These are phyloP conservation scores for Pyrochroa serraticornis DNA, from an alignment of 2,888 invertebrate genomes.

Conservation along the genomic window DNA sequence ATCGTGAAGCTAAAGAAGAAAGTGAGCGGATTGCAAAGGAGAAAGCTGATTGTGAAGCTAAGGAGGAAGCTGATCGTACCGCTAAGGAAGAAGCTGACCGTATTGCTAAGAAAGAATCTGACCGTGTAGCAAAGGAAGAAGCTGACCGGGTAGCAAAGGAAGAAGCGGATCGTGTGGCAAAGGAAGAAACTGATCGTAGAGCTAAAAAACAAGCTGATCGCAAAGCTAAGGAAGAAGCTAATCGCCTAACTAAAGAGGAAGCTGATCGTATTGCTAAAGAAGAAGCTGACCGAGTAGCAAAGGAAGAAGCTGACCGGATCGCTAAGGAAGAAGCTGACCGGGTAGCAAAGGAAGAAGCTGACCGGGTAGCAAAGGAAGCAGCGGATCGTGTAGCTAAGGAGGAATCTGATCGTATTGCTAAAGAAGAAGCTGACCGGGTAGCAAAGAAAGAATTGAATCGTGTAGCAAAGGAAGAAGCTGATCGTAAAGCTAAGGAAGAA, in stretches of 20 bases:
- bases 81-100: slow-evolving; percentile 28
- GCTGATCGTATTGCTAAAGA: too few species aligned
- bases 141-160: slow-evolving; percentile 25
- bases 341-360: slow-evolving; percentile 10
- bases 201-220: too few species aligned
- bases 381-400: slow-evolving; percentile 36
- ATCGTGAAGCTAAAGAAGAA: slow-evolving; percentile 31
- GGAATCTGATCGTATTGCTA: slow-evolving; percentile 34
- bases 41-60: slow-evolving; percentile 30
- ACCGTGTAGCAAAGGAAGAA: slow-evolving; percentile 32
- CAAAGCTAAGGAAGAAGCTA: too few species aligned
- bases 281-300: slow-evolving; percentile 13
- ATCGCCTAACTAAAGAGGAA: too few species aligned
- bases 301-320: slow-evolving; percentile 20
- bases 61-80: slow-evolving; percentile 25
- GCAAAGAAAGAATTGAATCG: slow-evolving; percentile 32
- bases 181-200: too few species aligned
- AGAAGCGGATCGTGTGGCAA: not conserved
- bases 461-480: slow-evolving; percentile 32
- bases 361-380: slow-evolving; percentile 15
- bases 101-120: slow-evolving; percentile 34
- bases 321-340: slow-evolving; percentile 15
- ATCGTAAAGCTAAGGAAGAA: slow-evolving; percentile 29
- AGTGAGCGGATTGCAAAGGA: slow-evolving; percentile 25
- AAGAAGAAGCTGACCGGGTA: slow-evolving; percentile 36